A percentile compares a stretch with the other conserved stretches of the same genome.
Conservation (phyloP, 2,113 vertebrate genomes). For the Lichenostomus cassidix region DNA sequence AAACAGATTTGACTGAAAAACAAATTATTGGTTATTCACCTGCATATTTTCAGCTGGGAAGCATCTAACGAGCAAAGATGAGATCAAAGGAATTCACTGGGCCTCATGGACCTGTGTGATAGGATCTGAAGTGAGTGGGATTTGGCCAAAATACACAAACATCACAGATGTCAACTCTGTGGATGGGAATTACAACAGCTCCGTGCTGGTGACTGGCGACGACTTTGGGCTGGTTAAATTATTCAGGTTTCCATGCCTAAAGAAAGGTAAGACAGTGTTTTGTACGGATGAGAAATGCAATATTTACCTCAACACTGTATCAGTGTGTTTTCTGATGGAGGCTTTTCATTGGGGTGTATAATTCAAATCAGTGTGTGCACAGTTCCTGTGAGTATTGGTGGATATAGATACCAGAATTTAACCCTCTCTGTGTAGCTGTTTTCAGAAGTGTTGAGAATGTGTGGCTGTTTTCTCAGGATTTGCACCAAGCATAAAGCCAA, state of each 20-base stretch:
- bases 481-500: background rate
- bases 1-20: background rate
- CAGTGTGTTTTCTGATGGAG: background rate
- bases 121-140: slow-evolving; percentile 90
- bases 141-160: slow-evolving; percentile 94
- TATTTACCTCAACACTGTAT: background rate
- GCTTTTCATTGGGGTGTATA: background rate
- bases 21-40: background rate
- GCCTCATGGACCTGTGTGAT: slow-evolving; percentile 93
- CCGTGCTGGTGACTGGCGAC: slow-evolving; percentile 88
- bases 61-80: slow-evolving; percentile 85
- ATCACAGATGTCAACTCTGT: slow-evolving; percentile 90
- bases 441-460: background rate
- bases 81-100: slow-evolving; percentile 92
- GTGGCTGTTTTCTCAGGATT: background rate
- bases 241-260: slow-evolving; percentile 92
- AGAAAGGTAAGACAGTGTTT: slow-evolving; percentile 82
- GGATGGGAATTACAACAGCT: slow-evolving; percentile 92
- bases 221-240: slow-evolving; percentile 93
- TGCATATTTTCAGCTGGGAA: slow-evolving; percentile 84
- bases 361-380: background rate
- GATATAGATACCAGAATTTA: background rate
- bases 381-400: background rate
- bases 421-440: background rate
- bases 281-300: background rate